Evolutionary conservation across 2,888 invertebrate genomes (phyloP).

Genomic region (Mechanitis mazaeus): DNA sequence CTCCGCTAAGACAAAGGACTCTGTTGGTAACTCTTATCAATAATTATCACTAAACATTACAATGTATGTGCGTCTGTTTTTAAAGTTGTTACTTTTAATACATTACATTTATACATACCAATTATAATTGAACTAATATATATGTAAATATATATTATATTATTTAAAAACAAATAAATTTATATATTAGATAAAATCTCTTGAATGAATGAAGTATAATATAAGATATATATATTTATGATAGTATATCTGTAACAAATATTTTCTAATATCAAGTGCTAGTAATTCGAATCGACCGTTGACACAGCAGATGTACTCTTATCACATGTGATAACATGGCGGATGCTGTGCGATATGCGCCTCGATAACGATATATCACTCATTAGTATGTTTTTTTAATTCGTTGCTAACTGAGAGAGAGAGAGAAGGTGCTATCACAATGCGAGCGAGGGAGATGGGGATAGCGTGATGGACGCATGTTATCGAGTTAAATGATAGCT

Average conservation of each 20-base stretch:
- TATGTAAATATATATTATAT: too few species aligned
- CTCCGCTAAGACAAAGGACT: conserved; percentile 29
- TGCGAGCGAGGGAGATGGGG: conserved; percentile 45
- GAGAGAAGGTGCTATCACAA: conserved; percentile 40
- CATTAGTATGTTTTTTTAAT: conserved; percentile 65
- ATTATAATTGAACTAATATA: too few species aligned
- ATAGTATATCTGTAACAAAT: not conserved
- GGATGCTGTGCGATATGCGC: conserved; percentile 57
- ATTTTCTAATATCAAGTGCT: conserved; percentile 9
- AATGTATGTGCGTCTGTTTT: conserved; percentile 3
- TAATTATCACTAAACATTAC: conserved; percentile 24
- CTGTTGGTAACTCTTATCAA: conserved; percentile 18
- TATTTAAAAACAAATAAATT: too few species aligned
- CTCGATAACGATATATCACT: conserved; percentile 47
- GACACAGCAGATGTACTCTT: conserved; percentile 56
- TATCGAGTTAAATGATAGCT: conserved; percentile 41
- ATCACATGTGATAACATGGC: conserved; percentile 52
- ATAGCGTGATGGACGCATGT: conserved; percentile 60
- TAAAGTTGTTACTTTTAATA: too few species aligned
- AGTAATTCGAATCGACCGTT: conserved; percentile 44
- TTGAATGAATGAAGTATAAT: too few species aligned
- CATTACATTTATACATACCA: too few species aligned
- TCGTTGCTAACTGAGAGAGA: conserved; percentile 47
- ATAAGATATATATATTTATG: not conserved
- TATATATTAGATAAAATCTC: too few species aligned